phyloP scores from a whole-genome alignment of 1,140 invertebrate species.

The Sycobia sp. region DNA sequence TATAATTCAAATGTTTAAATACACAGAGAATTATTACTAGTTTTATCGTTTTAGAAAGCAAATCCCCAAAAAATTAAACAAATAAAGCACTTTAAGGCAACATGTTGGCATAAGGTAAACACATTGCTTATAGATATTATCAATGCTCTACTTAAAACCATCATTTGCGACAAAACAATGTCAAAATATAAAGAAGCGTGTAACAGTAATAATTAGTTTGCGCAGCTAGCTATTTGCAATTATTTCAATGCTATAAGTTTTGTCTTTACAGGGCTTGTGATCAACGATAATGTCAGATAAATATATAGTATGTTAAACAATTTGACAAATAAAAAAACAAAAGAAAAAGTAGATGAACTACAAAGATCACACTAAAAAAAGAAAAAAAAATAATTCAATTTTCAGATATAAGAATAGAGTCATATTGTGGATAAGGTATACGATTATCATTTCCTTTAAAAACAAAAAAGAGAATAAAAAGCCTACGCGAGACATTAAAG shows the following conservation, averaged over 20 bases:
- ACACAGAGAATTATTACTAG: background rate
- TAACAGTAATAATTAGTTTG: slow-evolving; percentile 36
- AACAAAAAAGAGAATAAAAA: slow-evolving; percentile 26
- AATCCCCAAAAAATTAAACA: slow-evolving; percentile 25
- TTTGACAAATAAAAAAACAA: slow-evolving; percentile 27
- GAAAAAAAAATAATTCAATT: too few relatives aligned
- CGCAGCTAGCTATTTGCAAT: slow-evolving; percentile 26
- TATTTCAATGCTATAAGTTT: slow-evolving; percentile 26
- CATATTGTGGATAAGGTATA: slow-evolving; percentile 19
- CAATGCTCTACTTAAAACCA: slow-evolving; percentile 30
- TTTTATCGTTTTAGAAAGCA: background rate
- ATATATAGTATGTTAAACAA: slow-evolving; percentile 31
- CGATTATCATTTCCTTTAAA: slow-evolving; percentile 10
- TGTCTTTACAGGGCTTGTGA: slow-evolving; percentile 28
- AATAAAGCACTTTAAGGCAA: slow-evolving; percentile 34
- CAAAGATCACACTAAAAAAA: slow-evolving; percentile 32
- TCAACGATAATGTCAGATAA: slow-evolving; percentile 20
- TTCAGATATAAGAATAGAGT: too few relatives aligned
- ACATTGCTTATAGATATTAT: slow-evolving; percentile 21
- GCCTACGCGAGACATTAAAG: slow-evolving; percentile 22
- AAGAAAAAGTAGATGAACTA: too few relatives aligned
- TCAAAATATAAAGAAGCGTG: slow-evolving; percentile 34
- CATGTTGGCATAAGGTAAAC: slow-evolving; percentile 34
- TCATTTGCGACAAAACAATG: slow-evolving; percentile 30
- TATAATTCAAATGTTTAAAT: background rate